A percentile compares a stretch with the other conserved stretches of the same genome.
phyloP scores from a whole-genome alignment of 2,888 invertebrate genomes.

The Neuroscelio doddi region DNA sequence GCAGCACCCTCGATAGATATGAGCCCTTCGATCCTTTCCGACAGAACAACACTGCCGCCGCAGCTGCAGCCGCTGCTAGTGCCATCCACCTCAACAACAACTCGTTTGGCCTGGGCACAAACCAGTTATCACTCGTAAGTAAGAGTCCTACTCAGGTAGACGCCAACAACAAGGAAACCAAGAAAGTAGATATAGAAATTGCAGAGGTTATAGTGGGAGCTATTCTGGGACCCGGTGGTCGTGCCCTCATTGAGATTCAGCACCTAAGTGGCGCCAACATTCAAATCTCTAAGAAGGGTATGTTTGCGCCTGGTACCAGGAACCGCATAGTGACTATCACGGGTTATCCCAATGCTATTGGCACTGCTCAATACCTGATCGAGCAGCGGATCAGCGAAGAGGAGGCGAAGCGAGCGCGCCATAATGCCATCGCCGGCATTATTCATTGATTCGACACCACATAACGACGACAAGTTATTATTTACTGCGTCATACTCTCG shows the following conservation, averaged over 20 bases:
- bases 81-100: slow-evolving; percentile 88
- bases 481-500: slow-evolving; percentile 31
- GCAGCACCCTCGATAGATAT: slow-evolving; percentile 83
- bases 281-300: slow-evolving; percentile 98
- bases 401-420: slow-evolving; percentile 94
- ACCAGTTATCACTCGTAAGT: slow-evolving; percentile 82
- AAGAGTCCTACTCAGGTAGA: slow-evolving; percentile 89
- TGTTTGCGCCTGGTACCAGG: slow-evolving; percentile 96
- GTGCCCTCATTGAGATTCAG: slow-evolving; percentile 97
- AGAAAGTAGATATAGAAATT: slow-evolving; percentile 92
- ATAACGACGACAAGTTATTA: neutral
- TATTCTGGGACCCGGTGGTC: slow-evolving; percentile 96
- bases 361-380: slow-evolving; percentile 94
- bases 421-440: slow-evolving; percentile 84
- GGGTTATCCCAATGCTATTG: slow-evolving; percentile 90
- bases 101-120: slow-evolving; percentile 89
- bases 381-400: slow-evolving; percentile 97
- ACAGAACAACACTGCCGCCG: slow-evolving; percentile 83
- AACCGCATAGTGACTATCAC: slow-evolving; percentile 98
- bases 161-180: slow-evolving; percentile 84
- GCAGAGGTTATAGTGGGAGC: slow-evolving; percentile 97
- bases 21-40: slow-evolving; percentile 82
- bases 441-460: slow-evolving; percentile 77
- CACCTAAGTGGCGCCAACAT: slow-evolving; percentile 97
- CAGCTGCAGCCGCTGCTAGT: slow-evolving; percentile 78